Percentiles rank a stretch among this genome's conserved stretches.
phyloP scores from a whole-genome alignment of 2,113 vertebrate genomes.

The Dicerorhinus sumatrensis region DNA sequence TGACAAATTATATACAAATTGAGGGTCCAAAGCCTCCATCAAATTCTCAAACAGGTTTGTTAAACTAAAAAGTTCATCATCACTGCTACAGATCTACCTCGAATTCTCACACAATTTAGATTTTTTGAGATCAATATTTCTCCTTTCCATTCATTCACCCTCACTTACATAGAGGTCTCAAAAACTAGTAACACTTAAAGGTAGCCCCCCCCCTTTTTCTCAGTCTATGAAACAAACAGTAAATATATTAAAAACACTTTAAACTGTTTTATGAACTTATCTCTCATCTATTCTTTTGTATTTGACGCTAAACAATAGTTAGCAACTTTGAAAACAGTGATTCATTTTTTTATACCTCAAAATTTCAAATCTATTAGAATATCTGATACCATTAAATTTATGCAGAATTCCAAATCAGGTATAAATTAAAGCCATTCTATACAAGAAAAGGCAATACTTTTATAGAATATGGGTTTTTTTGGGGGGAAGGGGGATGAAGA shows the following conservation, averaged over 20 bases:
- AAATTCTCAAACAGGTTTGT: neutral
- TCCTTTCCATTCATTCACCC: neutral
- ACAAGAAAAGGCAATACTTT: neutral
- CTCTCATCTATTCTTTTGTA: neutral
- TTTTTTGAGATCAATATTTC: neutral
- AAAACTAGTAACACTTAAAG: neutral
- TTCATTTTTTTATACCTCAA: neutral
- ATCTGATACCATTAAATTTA: neutral
- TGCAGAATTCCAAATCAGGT: neutral
- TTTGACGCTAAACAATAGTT: neutral
- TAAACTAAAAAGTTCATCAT: neutral
- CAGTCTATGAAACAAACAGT: neutral
- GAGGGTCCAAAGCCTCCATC: neutral
- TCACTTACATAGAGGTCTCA: neutral
- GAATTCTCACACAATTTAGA: neutral
- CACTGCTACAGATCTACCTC: neutral
- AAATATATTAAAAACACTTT: neutral
- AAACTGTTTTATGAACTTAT: neutral
- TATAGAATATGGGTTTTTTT: neutral
- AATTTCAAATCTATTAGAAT: conserved; percentile 36
- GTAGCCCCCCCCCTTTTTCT: neutral
- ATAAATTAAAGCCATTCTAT: neutral
- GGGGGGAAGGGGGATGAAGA: neutral
- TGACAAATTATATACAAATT: neutral
- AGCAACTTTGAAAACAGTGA: neutral